These are phyloP conservation scores for Cryptomyrus ogoouensis DNA, from an alignment of 2,113 vertebrate genomes.

Conservation along the genomic window DNA sequence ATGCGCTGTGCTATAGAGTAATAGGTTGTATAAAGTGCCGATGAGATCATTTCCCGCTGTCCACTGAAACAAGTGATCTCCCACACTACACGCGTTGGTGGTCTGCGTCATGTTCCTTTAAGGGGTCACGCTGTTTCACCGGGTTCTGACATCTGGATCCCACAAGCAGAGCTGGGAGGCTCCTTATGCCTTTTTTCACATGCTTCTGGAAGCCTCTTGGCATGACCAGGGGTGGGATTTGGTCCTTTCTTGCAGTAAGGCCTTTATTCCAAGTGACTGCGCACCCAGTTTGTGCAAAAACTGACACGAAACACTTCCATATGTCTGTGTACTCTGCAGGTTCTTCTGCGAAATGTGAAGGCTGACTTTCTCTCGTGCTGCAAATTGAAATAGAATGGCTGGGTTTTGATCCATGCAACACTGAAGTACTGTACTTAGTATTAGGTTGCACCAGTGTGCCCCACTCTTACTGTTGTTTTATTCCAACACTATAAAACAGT, in stretches of 20 bases:
- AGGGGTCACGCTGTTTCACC: not conserved
- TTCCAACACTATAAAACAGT: not conserved
- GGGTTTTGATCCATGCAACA: not conserved
- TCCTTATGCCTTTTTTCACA: not conserved
- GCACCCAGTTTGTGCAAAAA: not conserved
- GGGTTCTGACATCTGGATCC: not conserved
- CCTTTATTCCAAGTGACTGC: not conserved
- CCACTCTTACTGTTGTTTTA: not conserved
- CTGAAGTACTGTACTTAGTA: constrained; percentile 4
- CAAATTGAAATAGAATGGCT: not conserved
- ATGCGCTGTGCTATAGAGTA: not conserved
- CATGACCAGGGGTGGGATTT: not conserved
- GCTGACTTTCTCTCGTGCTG: not conserved
- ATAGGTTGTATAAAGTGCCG: not conserved
- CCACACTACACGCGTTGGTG: not conserved
- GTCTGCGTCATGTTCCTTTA: not conserved
- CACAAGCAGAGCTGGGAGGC: not conserved
- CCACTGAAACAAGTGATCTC: not conserved
- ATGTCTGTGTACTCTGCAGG: not conserved
- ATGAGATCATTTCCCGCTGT: not conserved
- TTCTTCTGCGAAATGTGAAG: not conserved
- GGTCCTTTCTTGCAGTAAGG: not conserved
- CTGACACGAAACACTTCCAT: not conserved
- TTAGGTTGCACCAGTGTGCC: not conserved
- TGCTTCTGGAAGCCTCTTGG: not conserved